These are phyloP conservation scores for Metellina segmentata DNA, from an alignment of 2,888 invertebrate genomes.

Conservation along the genomic window DNA sequence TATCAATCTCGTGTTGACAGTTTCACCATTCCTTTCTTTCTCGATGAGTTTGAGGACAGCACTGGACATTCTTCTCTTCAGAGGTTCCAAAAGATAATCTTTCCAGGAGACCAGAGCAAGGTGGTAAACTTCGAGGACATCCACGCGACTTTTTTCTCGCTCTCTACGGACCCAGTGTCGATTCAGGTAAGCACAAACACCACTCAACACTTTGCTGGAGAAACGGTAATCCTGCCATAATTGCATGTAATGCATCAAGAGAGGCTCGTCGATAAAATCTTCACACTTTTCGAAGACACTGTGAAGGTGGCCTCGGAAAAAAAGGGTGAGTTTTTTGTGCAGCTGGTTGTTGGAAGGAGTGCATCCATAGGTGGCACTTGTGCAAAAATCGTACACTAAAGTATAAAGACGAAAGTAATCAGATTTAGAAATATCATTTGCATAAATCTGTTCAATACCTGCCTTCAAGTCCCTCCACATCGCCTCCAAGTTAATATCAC, in stretches of 20 bases:
- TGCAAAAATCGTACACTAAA: constrained; percentile 69
- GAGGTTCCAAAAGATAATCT: constrained; percentile 91
- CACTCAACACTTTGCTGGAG: constrained; percentile 96
- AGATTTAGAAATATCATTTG: constrained; percentile 62
- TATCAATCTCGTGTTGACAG: constrained; percentile 96
- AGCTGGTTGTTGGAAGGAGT: constrained; percentile 51
- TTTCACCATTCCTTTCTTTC: constrained; percentile 96
- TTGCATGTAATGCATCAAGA: constrained; percentile 95
- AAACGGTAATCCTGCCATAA: constrained; percentile 99
- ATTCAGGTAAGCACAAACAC: constrained; percentile 97
- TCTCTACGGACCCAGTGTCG: constrained; percentile 99
- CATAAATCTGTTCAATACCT: constrained; percentile 73
- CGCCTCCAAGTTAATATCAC: constrained; percentile 25
- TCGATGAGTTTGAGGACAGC: constrained; percentile 98
- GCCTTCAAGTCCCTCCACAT: constrained; percentile 67
- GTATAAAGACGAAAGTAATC: constrained; percentile 71
- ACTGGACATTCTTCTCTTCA: constrained; percentile 88
- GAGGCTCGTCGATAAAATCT: constrained; percentile 88
- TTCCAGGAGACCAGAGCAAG: constrained; percentile 85
- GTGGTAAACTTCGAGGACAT: constrained; percentile 97
- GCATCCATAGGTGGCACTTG: constrained; percentile 46
- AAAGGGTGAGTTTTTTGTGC: constrained; percentile 52
- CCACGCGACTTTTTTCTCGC: constrained; percentile 97
- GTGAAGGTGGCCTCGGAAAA: constrained; percentile 49
- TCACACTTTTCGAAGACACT: constrained; percentile 58